These are phyloP conservation scores for Scaptomyza reducta DNA, from an alignment of 2,888 invertebrate genomes.

Conservation along the genomic window DNA sequence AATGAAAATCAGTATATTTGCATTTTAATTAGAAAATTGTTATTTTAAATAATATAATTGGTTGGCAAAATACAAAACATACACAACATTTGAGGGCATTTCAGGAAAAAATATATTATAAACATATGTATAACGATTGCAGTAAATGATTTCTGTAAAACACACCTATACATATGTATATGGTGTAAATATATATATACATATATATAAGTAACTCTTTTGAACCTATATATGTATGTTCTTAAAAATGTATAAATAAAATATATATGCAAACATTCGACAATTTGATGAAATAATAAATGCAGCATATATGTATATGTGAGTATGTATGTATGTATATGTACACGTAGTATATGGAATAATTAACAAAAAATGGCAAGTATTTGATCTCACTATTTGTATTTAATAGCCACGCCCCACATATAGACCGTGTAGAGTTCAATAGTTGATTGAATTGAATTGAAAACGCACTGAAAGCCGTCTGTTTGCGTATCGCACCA, in stretches of 20 bases:
- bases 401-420: slow-evolving; percentile 18
- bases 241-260: slow-evolving; percentile 23
- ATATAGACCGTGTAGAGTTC: slow-evolving; percentile 48
- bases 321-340: not conserved
- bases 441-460: slow-evolving; percentile 55
- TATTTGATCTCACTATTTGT: slow-evolving; percentile 33
- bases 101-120: not conserved
- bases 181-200: slow-evolving; percentile 11
- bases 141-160: slow-evolving; percentile 37
- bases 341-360: slow-evolving; percentile 12
- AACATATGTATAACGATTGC: slow-evolving; percentile 55
- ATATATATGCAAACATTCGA: slow-evolving; percentile 24
- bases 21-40: slow-evolving; percentile 40
- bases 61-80: slow-evolving; percentile 3
- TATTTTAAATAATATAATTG: slow-evolving; percentile 32
- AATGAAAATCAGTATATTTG: not conserved
- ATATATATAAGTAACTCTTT: slow-evolving; percentile 16
- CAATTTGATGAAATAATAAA: slow-evolving; percentile 38
- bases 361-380: slow-evolving; percentile 21
- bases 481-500: slow-evolving; percentile 8
- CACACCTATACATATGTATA: slow-evolving; percentile 3
- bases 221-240: slow-evolving; percentile 5
- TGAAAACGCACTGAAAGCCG: slow-evolving; percentile 44
- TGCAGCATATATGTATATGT: slow-evolving; percentile 8
- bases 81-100: slow-evolving; percentile 17